Evolutionary conservation across 2,888 invertebrate species (phyloP), one percentile per base, ranked within the genome.

Genomic region (Acanthoscelides obtectus): DNA sequence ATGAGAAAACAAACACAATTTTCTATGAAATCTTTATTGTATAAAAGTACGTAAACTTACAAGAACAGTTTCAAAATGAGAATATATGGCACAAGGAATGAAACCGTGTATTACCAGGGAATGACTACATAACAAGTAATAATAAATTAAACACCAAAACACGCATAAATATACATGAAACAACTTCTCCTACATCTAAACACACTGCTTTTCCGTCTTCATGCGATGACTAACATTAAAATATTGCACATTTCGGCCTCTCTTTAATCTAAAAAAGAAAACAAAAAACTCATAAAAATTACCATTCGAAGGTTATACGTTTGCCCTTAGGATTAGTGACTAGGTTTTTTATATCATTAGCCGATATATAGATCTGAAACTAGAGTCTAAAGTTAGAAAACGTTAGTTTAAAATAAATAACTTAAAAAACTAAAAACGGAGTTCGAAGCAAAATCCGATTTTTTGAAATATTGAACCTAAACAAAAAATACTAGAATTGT

Each of bases 281-380:
- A 22, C 70, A 12, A 69, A 45, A 45, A 45, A 45, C 17, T 45
- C 5, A 45, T 69, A 66, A 22, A 68, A 71, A 20, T 70, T 70
- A 70, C 20, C 67, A 68, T 71, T 64, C n/a, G 66, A 1, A 66
- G 22, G 22, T 66, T 66, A 66, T 20, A 66, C 71, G 65, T 45
- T 72, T 64, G n/a, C 69, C 72, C 73, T 72, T 68, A 75, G 72
- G 70, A 75, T 74, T 79, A 81, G 79, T 84, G 84, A 84, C 84
- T 84, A 84, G 84, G 80, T 79, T 79, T 76, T 74, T 77, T 79
- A 83, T 84, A 84, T 81, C 82, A 84, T 84, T 84, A 84, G 84
- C 84, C 84, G 84, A 84, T 84, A 84, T 76, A 45, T 45, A 45
- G 45, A 45, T 45, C 25, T 22, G 77, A 74, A 79, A 81, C 74